Evolutionary conservation across 2,888 invertebrate genomes (phyloP).

Genomic region (Osmoderma eremita): DNA sequence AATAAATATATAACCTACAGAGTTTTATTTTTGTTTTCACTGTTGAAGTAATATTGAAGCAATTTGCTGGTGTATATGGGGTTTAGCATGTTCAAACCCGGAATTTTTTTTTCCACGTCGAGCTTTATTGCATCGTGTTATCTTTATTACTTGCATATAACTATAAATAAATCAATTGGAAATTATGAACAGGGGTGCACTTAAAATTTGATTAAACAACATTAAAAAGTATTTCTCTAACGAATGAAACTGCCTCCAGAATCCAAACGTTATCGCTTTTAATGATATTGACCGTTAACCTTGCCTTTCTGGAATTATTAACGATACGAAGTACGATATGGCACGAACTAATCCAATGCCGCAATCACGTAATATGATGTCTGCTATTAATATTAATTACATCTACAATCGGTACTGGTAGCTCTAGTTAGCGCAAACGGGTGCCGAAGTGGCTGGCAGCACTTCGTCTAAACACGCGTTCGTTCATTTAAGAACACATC

Average conservation of each 20-base stretch:
- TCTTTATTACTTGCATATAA: too few species aligned
- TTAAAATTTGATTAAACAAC: too few species aligned
- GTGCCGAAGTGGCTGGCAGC: neutral
- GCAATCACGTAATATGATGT: constrained; percentile 21
- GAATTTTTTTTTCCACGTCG: too few species aligned
- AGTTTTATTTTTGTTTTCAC: too few species aligned
- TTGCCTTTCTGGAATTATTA: constrained; percentile 17
- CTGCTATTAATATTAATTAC: constrained; percentile 28
- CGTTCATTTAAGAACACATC: constrained; percentile 12
- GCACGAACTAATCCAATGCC: constrained; percentile 16
- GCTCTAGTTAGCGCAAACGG: neutral
- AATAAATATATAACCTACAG: too few species aligned
- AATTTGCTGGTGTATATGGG: too few species aligned
- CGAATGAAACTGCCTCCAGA: neutral
- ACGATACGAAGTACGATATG: constrained; percentile 4
- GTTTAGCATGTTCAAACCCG: too few species aligned
- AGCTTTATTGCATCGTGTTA: too few species aligned
- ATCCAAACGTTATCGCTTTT: constrained; percentile 14
- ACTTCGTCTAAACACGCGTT: constrained; percentile 3
- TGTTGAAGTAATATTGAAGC: too few species aligned
- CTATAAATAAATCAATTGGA: too few species aligned
- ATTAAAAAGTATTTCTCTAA: too few species aligned
- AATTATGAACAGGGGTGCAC: too few species aligned
- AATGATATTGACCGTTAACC: constrained; percentile 20
- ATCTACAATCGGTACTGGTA: neutral